Conservation (phyloP, 2,113 vertebrate genomes). For the Dinomys branickii region DNA sequence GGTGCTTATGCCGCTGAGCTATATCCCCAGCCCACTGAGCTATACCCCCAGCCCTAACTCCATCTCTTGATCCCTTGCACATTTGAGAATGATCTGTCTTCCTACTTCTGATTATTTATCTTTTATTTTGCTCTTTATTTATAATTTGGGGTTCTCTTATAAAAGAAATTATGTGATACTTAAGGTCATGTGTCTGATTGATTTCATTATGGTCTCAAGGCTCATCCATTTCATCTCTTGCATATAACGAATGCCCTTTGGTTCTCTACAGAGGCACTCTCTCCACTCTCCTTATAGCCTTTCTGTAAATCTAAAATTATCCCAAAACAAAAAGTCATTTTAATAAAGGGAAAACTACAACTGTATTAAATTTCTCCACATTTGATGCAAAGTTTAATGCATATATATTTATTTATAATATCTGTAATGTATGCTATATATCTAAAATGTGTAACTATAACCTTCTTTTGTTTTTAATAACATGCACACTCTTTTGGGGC, state of each 20-base stretch:
- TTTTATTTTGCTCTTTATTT: neutral
- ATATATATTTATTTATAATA: neutral
- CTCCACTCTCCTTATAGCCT: neutral
- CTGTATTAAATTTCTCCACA: neutral
- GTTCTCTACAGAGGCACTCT: neutral
- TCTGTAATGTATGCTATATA: neutral
- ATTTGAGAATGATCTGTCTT: neutral
- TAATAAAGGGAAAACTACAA: neutral
- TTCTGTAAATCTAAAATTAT: conserved; percentile 8
- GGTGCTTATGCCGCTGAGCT: too few species aligned
- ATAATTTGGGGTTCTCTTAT: neutral
- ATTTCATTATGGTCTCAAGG: neutral
- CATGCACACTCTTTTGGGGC: neutral
- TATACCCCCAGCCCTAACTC: too few species aligned
- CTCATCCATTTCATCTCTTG: neutral
- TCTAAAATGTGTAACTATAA: neutral
- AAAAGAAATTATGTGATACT: neutral
- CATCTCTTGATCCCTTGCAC: neutral
- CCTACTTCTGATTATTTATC: neutral
- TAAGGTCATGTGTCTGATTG: neutral
- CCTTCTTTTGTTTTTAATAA: neutral
- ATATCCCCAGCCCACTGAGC: too few species aligned
- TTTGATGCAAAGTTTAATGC: neutral
- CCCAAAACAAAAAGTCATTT: neutral
- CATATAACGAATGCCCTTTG: neutral